Percentiles rank a stretch among this genome's conserved stretches.
Evolutionary conservation across 23 tunicate species (phyloP).

Genomic region (Oikopleura dioica): DNA sequence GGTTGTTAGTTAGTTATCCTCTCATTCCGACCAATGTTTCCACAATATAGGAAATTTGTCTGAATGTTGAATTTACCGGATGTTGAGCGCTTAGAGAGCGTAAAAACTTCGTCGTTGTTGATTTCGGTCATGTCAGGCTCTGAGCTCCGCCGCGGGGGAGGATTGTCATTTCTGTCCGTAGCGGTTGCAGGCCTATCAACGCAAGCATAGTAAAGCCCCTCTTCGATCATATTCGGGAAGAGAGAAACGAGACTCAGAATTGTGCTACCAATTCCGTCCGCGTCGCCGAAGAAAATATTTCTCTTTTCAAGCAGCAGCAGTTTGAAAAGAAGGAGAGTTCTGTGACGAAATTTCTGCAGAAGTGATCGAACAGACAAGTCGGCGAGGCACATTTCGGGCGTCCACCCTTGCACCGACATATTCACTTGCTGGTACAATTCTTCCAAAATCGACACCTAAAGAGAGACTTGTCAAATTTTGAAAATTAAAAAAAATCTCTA

Average conservation of each 20-base stretch:
- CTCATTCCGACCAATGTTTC: too few relatives aligned
- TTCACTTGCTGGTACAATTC: not conserved
- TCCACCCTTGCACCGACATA: not conserved
- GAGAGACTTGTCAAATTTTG: too few relatives aligned
- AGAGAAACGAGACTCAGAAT: not conserved
- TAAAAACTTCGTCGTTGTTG: too few relatives aligned
- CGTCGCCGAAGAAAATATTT: not conserved
- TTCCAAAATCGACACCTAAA: not conserved
- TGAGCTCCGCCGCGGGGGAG: too few relatives aligned
- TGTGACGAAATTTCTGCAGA: not conserved
- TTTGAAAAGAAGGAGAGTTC: not conserved
- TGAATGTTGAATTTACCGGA: too few relatives aligned
- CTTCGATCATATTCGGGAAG: not conserved
- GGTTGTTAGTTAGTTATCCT: too few relatives aligned
- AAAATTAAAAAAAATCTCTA: too few relatives aligned
- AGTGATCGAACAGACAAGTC: not conserved
- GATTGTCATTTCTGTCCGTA: not conserved
- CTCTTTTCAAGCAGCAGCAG: not conserved
- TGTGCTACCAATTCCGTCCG: not conserved
- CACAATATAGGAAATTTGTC: too few relatives aligned
- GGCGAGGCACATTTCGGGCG: not conserved
- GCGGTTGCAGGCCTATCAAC: not conserved
- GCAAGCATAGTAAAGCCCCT: not conserved
- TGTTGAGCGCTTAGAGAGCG: too few relatives aligned
- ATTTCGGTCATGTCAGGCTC: too few relatives aligned